These are phyloP conservation scores for Helostoma temminkii DNA, from an alignment of 2,797 vertebrate genomes.

Conservation along the genomic window DNA sequence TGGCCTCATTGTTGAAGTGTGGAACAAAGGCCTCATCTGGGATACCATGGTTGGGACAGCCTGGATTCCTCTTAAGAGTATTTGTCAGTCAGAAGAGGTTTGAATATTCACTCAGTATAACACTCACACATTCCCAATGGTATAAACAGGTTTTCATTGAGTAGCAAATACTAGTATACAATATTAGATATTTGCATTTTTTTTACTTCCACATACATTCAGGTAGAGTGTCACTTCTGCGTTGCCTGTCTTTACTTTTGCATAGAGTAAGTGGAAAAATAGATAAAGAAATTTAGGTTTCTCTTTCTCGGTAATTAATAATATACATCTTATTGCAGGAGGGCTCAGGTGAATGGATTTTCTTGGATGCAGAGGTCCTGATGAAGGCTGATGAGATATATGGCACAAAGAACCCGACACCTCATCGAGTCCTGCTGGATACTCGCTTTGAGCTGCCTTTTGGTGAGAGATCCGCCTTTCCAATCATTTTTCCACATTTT, in stretches of 20 bases:
- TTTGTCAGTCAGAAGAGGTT: conserved; percentile 96
- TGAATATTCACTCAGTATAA: no score
- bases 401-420: conserved; percentile 95
- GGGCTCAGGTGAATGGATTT: conserved; percentile 94
- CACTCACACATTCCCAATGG: neutral
- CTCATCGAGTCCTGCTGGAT: conserved; percentile 93
- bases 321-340: conserved; percentile 84
- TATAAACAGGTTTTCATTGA: neutral
- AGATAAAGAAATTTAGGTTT: neutral
- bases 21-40: conserved; percentile 99
- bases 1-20: conserved; percentile 96
- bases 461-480: conserved; percentile 78
- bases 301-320: neutral
- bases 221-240: no score
- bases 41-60: conserved; percentile 96
- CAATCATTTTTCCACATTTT: neutral
- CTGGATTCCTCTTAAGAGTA: conserved; percentile 93
- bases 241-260: no score
- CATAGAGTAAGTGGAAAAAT: neutral
- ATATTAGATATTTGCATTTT: neutral
- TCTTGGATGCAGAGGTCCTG: conserved; percentile 92
- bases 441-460: conserved; percentile 96
- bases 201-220: neutral
- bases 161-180: neutral
- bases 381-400: conserved; percentile 98